Percentiles rank a stretch among this genome's conserved stretches.
Conservation (phyloP, 2,797 vertebrate genomes). For the Poecile montanus region DNA sequence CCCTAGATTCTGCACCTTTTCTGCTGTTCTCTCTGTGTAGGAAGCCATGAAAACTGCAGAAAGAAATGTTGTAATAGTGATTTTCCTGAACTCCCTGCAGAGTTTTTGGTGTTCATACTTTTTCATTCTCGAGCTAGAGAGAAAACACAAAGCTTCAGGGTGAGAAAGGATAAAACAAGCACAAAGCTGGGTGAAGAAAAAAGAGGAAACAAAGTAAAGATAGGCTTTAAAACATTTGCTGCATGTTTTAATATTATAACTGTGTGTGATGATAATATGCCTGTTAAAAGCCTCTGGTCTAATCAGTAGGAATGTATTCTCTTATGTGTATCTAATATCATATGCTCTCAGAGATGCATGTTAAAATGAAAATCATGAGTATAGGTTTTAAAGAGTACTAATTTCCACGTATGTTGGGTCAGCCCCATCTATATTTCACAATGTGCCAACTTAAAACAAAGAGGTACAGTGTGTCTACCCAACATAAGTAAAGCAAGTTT, state of each 20-base stretch:
- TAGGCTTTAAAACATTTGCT: background rate
- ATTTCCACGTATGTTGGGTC: background rate
- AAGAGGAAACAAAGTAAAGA: background rate
- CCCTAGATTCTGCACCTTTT: slow-evolving; percentile 26
- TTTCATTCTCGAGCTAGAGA: background rate
- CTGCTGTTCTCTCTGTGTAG: background rate
- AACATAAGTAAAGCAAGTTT: background rate
- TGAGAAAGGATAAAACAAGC: slow-evolving; percentile 15
- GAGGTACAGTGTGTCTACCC: background rate
- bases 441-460: background rate
- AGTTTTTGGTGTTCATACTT: background rate
- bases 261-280: background rate
- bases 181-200: background rate
- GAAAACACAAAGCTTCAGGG: background rate
- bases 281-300: background rate
- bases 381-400: background rate
- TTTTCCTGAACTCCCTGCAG: slow-evolving; percentile 26
- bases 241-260: background rate
- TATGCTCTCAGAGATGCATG: background rate
- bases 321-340: background rate
- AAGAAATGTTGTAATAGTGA: background rate
- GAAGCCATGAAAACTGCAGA: slow-evolving; percentile 12
- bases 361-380: background rate
- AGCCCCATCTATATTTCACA: background rate
- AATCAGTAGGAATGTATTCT: background rate